Conservation (phyloP, 2,113 vertebrate genomes). For the Microcebus murinus region DNA sequence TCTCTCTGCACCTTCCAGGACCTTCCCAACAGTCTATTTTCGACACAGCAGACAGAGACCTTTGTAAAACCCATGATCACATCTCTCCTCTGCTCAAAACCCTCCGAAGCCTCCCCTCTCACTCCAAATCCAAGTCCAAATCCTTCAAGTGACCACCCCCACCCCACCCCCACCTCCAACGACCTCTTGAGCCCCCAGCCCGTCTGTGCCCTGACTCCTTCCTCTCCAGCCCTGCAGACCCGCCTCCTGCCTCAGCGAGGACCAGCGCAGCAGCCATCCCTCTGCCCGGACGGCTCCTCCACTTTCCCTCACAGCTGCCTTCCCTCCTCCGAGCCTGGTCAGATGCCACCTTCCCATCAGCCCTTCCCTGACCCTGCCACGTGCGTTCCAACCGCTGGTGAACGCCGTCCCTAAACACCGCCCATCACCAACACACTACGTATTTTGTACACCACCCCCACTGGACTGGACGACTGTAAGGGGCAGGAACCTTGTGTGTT, state of each 20-base stretch:
- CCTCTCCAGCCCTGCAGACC: not conserved
- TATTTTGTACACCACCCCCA: too few species aligned
- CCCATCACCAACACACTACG: not conserved
- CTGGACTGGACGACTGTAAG: not conserved
- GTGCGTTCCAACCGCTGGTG: too few species aligned
- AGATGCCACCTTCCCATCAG: not conserved
- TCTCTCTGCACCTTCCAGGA: fast-evolving
- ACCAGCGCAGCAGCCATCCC: not conserved
- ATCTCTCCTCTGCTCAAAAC: not conserved
- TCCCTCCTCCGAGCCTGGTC: not conserved
- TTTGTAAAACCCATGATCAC: not conserved
- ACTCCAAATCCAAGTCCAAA: not conserved
- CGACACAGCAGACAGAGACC: not conserved
- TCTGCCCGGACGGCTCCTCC: not conserved
- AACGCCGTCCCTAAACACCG: not conserved
- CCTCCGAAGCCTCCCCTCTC: not conserved
- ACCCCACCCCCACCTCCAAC: not conserved
- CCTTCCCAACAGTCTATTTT: too few species aligned
- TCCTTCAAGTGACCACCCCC: not conserved
- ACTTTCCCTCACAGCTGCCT: not conserved
- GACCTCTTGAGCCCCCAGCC: not conserved
- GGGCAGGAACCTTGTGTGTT: not conserved
- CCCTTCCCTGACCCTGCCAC: not conserved
- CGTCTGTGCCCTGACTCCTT: fast-evolving
- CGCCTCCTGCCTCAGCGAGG: not conserved